phyloP scores from a whole-genome alignment of 2,113 vertebrate species.

The Hystrix cristata region DNA sequence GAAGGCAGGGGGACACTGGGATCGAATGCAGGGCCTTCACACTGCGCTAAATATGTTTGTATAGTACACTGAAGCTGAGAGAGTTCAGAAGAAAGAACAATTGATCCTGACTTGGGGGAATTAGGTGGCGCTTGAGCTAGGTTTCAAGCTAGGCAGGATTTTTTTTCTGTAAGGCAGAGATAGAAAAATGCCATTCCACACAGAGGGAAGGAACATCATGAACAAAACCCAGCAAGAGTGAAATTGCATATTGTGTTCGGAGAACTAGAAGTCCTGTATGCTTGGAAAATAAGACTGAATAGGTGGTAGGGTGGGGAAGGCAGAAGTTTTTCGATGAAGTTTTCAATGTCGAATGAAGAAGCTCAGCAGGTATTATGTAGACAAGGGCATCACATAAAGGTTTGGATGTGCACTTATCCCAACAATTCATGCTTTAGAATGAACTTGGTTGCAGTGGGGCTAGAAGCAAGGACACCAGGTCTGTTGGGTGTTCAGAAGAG shows the following conservation, averaged over 20 bases:
- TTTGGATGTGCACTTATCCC: background rate
- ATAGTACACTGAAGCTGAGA: background rate
- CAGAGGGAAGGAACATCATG: background rate
- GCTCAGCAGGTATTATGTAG: background rate
- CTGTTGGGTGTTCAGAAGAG: background rate
- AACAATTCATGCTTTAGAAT: background rate
- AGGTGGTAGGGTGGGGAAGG: background rate
- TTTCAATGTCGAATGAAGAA: background rate
- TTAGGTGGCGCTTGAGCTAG: background rate
- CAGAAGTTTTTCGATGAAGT: background rate
- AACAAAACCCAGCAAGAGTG: background rate
- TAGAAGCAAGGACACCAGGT: background rate
- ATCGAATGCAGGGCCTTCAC: background rate
- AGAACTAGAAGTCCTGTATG: background rate
- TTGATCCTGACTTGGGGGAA: background rate
- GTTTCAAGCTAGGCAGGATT: background rate
- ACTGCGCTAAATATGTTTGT: background rate
- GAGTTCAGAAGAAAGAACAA: background rate
- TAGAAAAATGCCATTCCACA: background rate
- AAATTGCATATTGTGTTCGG: background rate
- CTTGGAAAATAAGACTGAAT: background rate
- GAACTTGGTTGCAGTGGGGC: background rate
- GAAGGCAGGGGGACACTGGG: background rate
- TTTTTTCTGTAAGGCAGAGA: background rate
- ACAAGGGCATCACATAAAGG: background rate